Evolutionary conservation across 1,140 invertebrate species (phyloP).

Genomic region (Pogonomyrmex barbatus): DNA sequence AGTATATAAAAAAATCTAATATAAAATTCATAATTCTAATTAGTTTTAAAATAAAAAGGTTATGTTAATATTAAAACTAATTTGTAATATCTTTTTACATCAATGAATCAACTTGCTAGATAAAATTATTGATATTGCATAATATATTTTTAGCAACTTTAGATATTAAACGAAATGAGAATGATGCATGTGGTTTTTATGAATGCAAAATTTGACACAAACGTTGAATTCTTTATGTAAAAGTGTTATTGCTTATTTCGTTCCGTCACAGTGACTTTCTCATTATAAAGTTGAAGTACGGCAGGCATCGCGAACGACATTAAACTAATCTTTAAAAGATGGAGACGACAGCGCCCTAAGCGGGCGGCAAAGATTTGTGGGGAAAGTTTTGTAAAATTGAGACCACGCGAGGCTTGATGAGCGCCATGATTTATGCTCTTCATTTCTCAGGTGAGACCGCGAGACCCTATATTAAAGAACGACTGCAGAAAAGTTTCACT

Average conservation of each 20-base stretch:
- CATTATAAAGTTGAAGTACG: constrained; percentile 69
- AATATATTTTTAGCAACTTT: background rate
- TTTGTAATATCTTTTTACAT: background rate
- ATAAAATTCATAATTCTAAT: no score
- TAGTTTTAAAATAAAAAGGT: background rate
- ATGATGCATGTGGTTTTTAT: background rate
- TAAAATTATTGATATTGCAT: background rate
- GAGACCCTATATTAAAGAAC: constrained; percentile 65
- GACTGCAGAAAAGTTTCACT: constrained; percentile 64
- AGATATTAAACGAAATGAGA: background rate
- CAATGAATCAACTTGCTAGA: background rate
- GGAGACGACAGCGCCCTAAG: constrained; percentile 59
- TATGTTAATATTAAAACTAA: background rate
- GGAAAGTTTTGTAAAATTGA: constrained; percentile 74
- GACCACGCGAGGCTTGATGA: constrained; percentile 68
- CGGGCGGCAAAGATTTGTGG: constrained; percentile 66
- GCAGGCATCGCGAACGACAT: constrained; percentile 33
- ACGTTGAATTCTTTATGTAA: background rate
- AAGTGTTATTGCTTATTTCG: constrained; percentile 58
- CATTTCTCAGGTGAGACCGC: constrained; percentile 72
- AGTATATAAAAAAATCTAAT: background rate
- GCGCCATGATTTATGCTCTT: constrained; percentile 71
- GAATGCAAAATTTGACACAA: background rate
- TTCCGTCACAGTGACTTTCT: constrained; percentile 53
- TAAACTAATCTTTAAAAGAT: constrained; percentile 70